Conservation (phyloP, 1,140 invertebrate genomes). For the Adelges cooleyi region DNA sequence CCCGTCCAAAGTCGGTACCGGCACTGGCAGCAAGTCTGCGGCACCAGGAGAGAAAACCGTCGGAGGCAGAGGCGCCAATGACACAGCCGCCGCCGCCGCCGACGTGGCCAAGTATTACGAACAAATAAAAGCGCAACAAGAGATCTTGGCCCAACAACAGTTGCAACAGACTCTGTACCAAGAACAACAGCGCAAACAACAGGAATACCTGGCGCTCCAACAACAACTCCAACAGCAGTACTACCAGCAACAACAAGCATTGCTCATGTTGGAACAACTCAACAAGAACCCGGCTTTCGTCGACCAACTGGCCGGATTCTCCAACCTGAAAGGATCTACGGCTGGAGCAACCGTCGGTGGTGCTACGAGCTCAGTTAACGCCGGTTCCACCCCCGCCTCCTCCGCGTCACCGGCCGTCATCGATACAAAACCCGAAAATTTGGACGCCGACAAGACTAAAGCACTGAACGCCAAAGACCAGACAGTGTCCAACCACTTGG, state of each 20-base stretch:
- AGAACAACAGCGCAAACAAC: background rate
- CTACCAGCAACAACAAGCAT: background rate
- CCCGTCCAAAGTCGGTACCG: too few relatives aligned
- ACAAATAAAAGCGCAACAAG: background rate
- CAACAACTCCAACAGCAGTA: constrained; percentile 15
- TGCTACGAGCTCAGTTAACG: too few relatives aligned
- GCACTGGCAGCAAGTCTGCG: too few relatives aligned
- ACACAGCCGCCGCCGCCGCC: background rate
- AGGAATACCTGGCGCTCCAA: background rate
- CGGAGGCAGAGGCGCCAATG: too few relatives aligned
- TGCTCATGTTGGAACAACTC: constrained; percentile 1
- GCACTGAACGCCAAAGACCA: background rate
- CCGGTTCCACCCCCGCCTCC: too few relatives aligned
- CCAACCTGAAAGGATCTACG: too few relatives aligned
- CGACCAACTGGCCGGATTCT: background rate
- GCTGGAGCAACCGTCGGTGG: too few relatives aligned
- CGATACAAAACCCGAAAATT: too few relatives aligned
- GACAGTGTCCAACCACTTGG: background rate
- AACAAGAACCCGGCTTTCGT: background rate
- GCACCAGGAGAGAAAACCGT: too few relatives aligned
- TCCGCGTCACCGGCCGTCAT: too few relatives aligned
- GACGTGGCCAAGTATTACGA: background rate
- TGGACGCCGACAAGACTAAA: background rate
- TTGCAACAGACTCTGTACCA: background rate
- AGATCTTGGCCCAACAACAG: background rate